Base-by-base conservation (phyloP, 2,113 vertebrate species). In the Corythornis vintsioides region DNA sequence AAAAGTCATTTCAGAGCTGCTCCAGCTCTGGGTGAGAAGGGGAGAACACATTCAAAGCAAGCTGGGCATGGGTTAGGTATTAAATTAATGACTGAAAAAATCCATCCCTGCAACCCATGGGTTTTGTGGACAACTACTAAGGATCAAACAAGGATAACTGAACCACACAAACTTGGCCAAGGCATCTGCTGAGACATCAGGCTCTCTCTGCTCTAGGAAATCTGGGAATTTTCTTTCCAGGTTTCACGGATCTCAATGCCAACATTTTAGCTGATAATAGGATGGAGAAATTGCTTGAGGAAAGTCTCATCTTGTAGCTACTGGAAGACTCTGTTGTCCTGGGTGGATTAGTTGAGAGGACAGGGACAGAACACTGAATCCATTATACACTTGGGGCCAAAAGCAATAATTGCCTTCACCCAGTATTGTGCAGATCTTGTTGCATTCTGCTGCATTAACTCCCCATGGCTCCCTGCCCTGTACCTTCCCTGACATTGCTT, bases 401-500 rank as follows among this genome's bases (percentile, higher is more conserved):
- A 95, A 89, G 86, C 77, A 95, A 74, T 93, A 96, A 97, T 83
- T 96, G 94, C 90, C 67, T 91, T 95, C 71, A 95, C 60, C 90
- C 76, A 83, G 31, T 87, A 89, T 86, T 92, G 79, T 90, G 67
- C 57, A 94, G 89, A 77, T 66, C 90, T 92, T 77, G 73, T 82
- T 94, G 82, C 70, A 92, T 91, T 93, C 93, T 59, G 86, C 86
- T 86, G 60, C 91, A 95, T 94, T 97, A 96, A 93, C 91, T 96
- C 95, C 91, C 95, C 94, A 91, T 74, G 79, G 95, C 80, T 93
- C 91, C 93, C 86, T 7, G 28, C 75, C 76, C 73, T 42, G 92
- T 56, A 88, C 83, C 60, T 92, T 95, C 95, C 96, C 88, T 96
- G 93, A 96, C 96, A 94, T 95, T 96, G 94, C 70, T 92, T 95